These are phyloP conservation scores for Phalloptychus januarius DNA, from an alignment of 2,797 vertebrate species.

Conservation along the genomic window DNA sequence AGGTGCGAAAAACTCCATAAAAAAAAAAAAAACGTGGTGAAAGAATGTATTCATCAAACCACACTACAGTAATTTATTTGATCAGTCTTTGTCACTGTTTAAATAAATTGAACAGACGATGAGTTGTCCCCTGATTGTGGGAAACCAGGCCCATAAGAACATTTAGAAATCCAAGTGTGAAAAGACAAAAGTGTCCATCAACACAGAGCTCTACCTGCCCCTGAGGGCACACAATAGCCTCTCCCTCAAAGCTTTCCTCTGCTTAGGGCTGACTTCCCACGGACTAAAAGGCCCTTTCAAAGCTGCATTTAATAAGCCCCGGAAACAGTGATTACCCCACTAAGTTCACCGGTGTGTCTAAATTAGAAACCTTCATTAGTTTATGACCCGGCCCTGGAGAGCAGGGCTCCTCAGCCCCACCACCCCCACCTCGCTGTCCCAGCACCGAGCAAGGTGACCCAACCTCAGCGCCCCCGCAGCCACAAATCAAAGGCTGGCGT, in stretches of 20 bases:
- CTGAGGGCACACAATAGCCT: slow-evolving; percentile 67
- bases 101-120: background rate
- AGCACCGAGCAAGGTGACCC: slow-evolving; percentile 74
- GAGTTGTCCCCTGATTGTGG: slow-evolving; percentile 12
- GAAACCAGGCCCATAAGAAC: slow-evolving; percentile 54
- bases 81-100: slow-evolving; percentile 3
- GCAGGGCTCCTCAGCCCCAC: slow-evolving; percentile 47
- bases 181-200: slow-evolving; percentile 73
- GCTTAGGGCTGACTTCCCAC: slow-evolving; percentile 75
- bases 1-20: background rate
- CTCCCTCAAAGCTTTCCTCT: slow-evolving; percentile 60
- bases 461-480: slow-evolving; percentile 64
- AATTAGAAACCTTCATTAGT: slow-evolving; percentile 86
- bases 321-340: slow-evolving; percentile 82
- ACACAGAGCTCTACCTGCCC: slow-evolving; percentile 70
- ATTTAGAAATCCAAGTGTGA: slow-evolving; percentile 61
- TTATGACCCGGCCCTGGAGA: slow-evolving; percentile 79
- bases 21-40: background rate
- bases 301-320: slow-evolving; percentile 84
- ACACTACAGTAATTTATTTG: background rate
- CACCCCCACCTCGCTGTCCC: slow-evolving; percentile 35
- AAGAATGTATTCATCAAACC: background rate
- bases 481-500: slow-evolving; percentile 74
- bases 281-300: slow-evolving; percentile 73
- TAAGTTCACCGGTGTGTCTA: slow-evolving; percentile 79